phyloP scores from a whole-genome alignment of 2,797 vertebrate species.

The Hylomyscus alleni region DNA sequence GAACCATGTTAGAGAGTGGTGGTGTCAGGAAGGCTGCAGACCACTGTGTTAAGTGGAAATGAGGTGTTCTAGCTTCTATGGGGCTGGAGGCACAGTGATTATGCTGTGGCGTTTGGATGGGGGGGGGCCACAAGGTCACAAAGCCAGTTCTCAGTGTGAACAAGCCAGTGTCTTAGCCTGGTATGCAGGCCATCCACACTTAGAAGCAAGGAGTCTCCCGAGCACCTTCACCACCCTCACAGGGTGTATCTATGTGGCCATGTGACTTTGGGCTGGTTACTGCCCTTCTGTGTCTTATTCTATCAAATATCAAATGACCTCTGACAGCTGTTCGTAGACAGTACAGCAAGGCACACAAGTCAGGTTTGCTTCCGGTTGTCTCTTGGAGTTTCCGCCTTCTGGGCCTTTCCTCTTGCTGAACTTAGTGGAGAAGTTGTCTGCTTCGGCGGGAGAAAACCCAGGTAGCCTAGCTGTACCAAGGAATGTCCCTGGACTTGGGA shows the following conservation, averaged over 20 bases:
- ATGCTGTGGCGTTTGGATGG: neutral
- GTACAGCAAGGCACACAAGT: neutral
- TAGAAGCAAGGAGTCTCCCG: neutral
- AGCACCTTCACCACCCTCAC: neutral
- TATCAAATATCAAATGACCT: neutral
- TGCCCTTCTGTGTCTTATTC: neutral
- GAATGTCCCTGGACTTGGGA: neutral
- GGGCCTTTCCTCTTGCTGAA: neutral
- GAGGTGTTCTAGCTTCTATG: neutral
- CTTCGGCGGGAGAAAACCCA: slow-evolving; percentile 62
- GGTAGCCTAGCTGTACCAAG: neutral
- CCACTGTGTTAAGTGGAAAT: neutral
- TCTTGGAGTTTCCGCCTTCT: neutral
- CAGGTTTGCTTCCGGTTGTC: neutral
- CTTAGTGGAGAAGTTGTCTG: slow-evolving; percentile 55
- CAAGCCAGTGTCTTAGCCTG: neutral
- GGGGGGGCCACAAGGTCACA: neutral
- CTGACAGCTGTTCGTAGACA: neutral
- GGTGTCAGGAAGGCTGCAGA: neutral
- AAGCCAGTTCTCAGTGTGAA: neutral
- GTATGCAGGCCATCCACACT: neutral
- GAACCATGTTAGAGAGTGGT: neutral
- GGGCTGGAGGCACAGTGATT: neutral
- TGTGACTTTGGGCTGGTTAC: neutral
- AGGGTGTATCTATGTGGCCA: neutral